Evolutionary conservation across 2,797 vertebrate genomes (phyloP).

Genomic region (Steatocranus sp.): DNA sequence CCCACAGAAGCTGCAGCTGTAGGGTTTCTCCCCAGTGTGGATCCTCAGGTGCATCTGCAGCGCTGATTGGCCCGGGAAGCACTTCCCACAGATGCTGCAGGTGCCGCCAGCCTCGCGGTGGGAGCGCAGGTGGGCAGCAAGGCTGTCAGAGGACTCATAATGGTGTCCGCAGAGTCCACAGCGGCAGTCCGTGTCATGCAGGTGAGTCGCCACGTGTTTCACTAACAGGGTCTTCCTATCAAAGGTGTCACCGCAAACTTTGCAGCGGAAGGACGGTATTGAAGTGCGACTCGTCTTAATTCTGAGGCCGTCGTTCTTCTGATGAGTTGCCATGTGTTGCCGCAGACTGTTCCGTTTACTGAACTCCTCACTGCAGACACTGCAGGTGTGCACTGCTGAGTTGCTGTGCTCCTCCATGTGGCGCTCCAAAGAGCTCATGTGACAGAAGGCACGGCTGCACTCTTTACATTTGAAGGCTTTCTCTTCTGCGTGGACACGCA

Average conservation of each 20-base stretch:
- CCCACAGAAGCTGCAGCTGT: conserved; percentile 37
- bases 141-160: conserved; percentile 27
- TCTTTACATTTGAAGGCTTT: conserved; percentile 45
- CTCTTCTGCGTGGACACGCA: conserved; percentile 15
- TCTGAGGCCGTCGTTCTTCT: neutral
- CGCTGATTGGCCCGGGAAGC: conserved; percentile 16
- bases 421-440: conserved; percentile 40
- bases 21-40: conserved; percentile 60
- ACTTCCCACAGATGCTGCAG: conserved; percentile 53
- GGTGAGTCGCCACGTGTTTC: conserved; percentile 39
- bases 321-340: conserved; percentile 16
- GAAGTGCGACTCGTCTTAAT: neutral
- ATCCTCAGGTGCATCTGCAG: conserved; percentile 54
- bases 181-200: conserved; percentile 9
- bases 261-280: neutral
- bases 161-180: conserved; percentile 55
- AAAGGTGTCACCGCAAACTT: conserved; percentile 33
- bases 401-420: conserved; percentile 29
- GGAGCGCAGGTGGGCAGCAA: conserved; percentile 30
- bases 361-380: conserved; percentile 31
- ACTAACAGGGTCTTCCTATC: conserved; percentile 14
- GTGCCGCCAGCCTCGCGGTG: conserved; percentile 30
- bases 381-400: neutral
- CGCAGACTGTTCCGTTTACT: neutral
- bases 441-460: conserved; percentile 43